Conservation (phyloP, 1,140 invertebrate species). For the Metopolophium dirhodum region DNA sequence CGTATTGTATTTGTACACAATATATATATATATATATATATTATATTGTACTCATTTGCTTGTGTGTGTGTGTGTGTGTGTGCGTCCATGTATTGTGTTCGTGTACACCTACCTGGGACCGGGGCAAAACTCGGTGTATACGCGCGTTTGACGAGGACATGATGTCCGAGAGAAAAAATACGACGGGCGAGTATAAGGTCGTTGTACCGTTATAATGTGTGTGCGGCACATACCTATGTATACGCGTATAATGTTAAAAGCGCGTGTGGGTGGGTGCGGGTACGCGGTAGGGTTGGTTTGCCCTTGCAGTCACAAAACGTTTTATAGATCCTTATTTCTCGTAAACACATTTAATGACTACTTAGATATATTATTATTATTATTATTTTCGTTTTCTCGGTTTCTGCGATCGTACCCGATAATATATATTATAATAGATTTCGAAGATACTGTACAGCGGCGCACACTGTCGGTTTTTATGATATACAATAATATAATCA, state of each 20-base stretch:
- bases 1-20: no score
- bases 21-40: no score
- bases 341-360: neutral
- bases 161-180: neutral
- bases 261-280: neutral
- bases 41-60: no score
- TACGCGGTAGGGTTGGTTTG: constrained; percentile 11
- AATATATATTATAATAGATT: neutral
- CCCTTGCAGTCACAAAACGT: constrained; percentile 16
- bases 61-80: no score
- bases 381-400: neutral
- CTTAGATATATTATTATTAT: neutral
- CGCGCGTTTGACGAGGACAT: neutral
- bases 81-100: no score
- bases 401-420: neutral
- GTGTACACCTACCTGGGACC: neutral
- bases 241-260: neutral
- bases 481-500: no score
- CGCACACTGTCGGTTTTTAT: no score
- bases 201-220: neutral
- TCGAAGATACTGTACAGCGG: no score
- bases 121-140: neutral
- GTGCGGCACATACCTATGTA: neutral
- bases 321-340: neutral
- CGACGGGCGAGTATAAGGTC: neutral